Conservation (phyloP, 2,888 invertebrate genomes). For the Agrotis segetum region DNA sequence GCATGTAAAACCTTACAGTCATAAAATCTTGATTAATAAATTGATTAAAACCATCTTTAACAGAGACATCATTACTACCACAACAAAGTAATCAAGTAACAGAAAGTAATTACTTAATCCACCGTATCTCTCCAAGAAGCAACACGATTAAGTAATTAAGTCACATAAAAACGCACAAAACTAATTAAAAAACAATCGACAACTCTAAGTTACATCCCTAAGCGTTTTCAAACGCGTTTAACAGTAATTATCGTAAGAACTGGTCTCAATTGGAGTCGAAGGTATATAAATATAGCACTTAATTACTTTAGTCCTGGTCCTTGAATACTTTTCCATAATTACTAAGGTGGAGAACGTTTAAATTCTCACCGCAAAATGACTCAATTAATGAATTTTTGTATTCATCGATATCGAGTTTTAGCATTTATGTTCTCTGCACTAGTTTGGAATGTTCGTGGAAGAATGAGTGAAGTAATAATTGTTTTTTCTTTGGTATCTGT, state of each 20-base stretch:
- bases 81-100: constrained; percentile 8
- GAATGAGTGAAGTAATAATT: constrained; percentile 9
- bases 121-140: constrained; percentile 10
- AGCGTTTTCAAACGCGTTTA: constrained; percentile 74
- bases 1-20: background rate
- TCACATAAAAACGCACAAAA: constrained; percentile 33
- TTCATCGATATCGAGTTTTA: constrained; percentile 52
- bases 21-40: background rate
- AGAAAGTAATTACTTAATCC: constrained; percentile 18
- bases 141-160: constrained; percentile 50
- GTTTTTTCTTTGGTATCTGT: constrained; percentile 11
- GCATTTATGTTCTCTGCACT: constrained; percentile 38
- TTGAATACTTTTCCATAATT: constrained; percentile 69
- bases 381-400: constrained; percentile 47
- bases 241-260: constrained; percentile 77
- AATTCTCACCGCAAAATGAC: constrained; percentile 51
- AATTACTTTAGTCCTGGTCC: constrained; percentile 66
- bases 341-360: constrained; percentile 45
- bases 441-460: constrained; percentile 28
- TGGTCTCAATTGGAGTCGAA: constrained; percentile 67
- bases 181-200: constrained; percentile 51
- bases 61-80: background rate
- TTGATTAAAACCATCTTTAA: constrained; percentile 8
- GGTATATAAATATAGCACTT: constrained; percentile 62
- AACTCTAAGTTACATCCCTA: constrained; percentile 44